Base-by-base conservation (phyloP, 2,797 vertebrate genomes). In the Chiroxiphia lanceolata region DNA sequence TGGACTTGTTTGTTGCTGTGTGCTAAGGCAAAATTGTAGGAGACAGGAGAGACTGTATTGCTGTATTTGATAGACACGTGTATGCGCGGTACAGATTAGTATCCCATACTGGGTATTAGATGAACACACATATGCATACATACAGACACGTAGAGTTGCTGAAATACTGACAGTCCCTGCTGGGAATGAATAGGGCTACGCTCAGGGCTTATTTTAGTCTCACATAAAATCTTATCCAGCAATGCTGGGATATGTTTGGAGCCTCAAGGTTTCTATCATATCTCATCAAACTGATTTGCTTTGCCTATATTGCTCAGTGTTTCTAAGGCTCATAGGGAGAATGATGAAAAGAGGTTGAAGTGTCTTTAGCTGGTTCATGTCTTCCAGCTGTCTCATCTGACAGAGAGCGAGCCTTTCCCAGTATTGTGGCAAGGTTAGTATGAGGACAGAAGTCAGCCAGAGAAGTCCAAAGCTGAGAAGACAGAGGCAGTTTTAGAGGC, bases 401-500 rank as follows among this genome's bases (percentile, higher is more conserved):
- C 29, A 71, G 36, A 61, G 13, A 65, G 27, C 74, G 19, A 89
- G 40, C 17, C 25, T 90, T 93, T 95, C 40, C 64, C 42, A 42
- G 61, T 48, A 14, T 12, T 60, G 26, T 75, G 84, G 71, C 65
- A 96, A 93, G 87, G 91, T 90, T 91, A 86, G 67, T 38, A 31
- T n/a, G 47, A 86, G 74, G 76, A 74, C 83, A 94, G 26, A 69
- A 90, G 61, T 93, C 91, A 94, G 20, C 7, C 59, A 67, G 54
- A 84, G 59, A 90, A 91, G 47, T 61, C 50, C 72, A 95, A 87
- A 93, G 17, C 57, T 69, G 40, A 76, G 72, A 79, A 88, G 85
- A 85, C 47, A 91, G 51, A 65, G 78, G 33, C 47, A 48, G 45
- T 80, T 78, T 61, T 83, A 78, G 40, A 90, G 36, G 61, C 40